phyloP scores from a whole-genome alignment of 2,888 invertebrate species.

The Drosophila suboccidentalis region DNA sequence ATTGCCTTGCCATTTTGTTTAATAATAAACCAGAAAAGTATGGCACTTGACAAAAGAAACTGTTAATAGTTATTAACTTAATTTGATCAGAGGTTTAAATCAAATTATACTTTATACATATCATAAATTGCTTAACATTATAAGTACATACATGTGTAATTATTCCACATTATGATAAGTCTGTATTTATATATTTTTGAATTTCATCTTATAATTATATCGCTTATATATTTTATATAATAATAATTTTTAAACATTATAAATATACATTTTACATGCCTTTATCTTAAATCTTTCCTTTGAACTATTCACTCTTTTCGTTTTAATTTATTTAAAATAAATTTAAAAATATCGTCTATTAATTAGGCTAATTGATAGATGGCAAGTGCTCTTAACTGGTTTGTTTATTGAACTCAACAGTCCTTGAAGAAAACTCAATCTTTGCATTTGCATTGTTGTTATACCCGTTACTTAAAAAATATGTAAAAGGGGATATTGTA shows the following conservation, averaged over 20 bases:
- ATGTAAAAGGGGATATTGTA: too few relatives aligned
- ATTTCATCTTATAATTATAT: neutral
- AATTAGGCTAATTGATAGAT: constrained; percentile 16
- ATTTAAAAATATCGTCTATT: neutral
- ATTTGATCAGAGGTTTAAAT: neutral
- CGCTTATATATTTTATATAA: neutral
- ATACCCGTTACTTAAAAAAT: too few relatives aligned
- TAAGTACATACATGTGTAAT: too few relatives aligned
- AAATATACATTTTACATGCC: neutral
- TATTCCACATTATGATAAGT: too few relatives aligned
- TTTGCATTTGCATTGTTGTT: constrained; percentile 3
- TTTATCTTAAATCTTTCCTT: neutral
- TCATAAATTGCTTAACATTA: too few relatives aligned
- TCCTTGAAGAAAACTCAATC: constrained; percentile 2
- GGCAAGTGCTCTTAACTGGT: constrained; percentile 6
- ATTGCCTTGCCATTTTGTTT: constrained; percentile 5
- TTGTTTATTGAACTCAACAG: constrained; percentile 25
- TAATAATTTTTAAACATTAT: neutral
- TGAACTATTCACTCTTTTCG: neutral
- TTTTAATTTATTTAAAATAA: neutral
- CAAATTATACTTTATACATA: neutral
- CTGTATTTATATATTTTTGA: too few relatives aligned
- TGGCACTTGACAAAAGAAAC: neutral
- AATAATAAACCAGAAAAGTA: neutral
- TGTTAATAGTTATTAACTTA: neutral